Base-by-base conservation (phyloP, 2,888 invertebrate species). In the Epinotia nisella region DNA sequence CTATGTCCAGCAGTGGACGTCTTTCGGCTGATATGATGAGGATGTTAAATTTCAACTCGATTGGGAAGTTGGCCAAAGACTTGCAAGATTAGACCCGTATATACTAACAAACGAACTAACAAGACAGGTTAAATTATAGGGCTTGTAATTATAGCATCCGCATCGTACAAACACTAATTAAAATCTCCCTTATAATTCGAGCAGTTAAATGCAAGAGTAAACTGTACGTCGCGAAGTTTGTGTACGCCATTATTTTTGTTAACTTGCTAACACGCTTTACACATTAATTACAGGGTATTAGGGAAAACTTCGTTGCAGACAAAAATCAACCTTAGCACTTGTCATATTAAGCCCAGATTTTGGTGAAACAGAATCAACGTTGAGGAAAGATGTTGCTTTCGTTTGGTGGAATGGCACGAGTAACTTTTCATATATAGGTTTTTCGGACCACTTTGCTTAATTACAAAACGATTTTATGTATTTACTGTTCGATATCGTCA, bases 171-270 rank as follows among this genome's bases (percentile, higher is more conserved):
- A 49, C 24, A 39, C 21, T 39, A 39, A 66, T 21, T 21, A 56
- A 24, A 41, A 56, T 15, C 41, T 45, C 65, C 59, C n/a, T 66
- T 60, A 24, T 70, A 70, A 70, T 61, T 19, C 41, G n/a, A 53
- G 53, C 29, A n/a, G n/a, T n/a, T 55, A 71, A 71, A 59, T 35
- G 17, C 35, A 17, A 64, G 53, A 64, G 65, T 55, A 65, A 65
- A 65, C 71, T 29, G 45, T 35, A 45, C 49, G 21, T 55, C 19
- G 21, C 69, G 3, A 71, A 71, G 58, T 72, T 72, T 49, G 45
- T 55, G 62, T 49, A 35, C 24, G 56, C 58, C 55, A 70, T 70
- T 70, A 70, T 49, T 62, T 64, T 62, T 29, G 62, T 29, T 45
- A 61, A 53, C 9, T 53, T 62, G 2, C 58, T 39, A 67, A 71